phyloP scores from a whole-genome alignment of 2,888 invertebrate species.

The Clepsis dumicolana region DNA sequence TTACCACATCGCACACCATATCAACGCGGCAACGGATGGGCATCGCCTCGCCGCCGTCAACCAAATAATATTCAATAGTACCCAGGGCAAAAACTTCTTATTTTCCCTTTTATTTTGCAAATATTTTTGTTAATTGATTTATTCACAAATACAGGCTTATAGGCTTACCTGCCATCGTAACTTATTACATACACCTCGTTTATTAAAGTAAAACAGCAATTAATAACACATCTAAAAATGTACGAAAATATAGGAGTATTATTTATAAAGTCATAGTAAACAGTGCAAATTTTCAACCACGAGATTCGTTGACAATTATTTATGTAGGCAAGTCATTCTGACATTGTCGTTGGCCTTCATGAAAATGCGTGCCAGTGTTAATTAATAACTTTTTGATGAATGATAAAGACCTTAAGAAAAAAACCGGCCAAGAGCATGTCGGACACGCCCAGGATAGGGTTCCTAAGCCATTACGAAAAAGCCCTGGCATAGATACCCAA shows the following conservation, averaged over 20 bases:
- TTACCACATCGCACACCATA: no score
- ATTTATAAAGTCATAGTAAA: slow-evolving; percentile 34
- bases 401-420: no score
- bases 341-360: slow-evolving; percentile 8
- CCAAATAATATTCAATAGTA: neutral
- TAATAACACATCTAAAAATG: slow-evolving; percentile 27
- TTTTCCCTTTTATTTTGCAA: neutral
- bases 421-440: no score
- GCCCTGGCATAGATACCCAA: no score
- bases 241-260: slow-evolving; percentile 30
- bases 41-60: no score
- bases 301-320: slow-evolving; percentile 28
- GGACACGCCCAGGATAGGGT: no score
- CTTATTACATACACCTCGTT: neutral
- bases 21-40: no score
- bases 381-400: neutral
- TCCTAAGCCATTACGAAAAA: no score
- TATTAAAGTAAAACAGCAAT: slow-evolving; percentile 3
- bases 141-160: neutral
- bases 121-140: neutral
- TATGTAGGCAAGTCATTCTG: slow-evolving; percentile 17
- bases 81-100: neutral
- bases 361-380: neutral
- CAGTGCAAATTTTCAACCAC: slow-evolving; percentile 22
- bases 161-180: slow-evolving; percentile 17